Evolutionary conservation across 2,113 vertebrate species (phyloP), one percentile per base, ranked within the genome.

Genomic region (Phrynocephalus versicolor): DNA sequence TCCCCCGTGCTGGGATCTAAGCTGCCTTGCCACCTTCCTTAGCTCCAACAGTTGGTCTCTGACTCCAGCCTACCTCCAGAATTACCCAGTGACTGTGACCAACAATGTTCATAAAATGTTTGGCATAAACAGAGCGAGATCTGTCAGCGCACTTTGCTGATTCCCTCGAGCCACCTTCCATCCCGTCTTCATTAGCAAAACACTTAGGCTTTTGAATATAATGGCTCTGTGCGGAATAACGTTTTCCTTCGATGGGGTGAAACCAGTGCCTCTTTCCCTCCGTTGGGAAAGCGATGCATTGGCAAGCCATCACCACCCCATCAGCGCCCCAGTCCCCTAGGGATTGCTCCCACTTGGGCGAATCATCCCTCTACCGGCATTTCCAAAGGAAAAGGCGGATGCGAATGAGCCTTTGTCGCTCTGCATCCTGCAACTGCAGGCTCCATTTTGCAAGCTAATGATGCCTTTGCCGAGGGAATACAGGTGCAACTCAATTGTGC

Each of bases 111-210:
- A 1, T 82, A 86, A 87, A 45, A 83, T 2, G 21, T 45, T n/a
- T 1, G 0, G 71, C 90, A 82, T 58, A 89, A 94, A 91, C 72
- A 55, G 19, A 33, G 35, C 37, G 41, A 51, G 45, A 67, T 39
- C 45, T 60, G 67, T 0, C 21, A 88, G 74, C 80, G 81, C 64
- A 88, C 62, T 89, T 88, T 82, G 18, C 9, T 15, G 75, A 70
- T 72, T 79, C 60, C 89, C 75, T 51, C 37, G 89, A 89, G 84
- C 81, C 74, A 15, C 84, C 0, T 0, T 74, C n/a, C 3, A 87
- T 81, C 80, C n/a, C 57, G 86, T 13, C 80, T 77, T 86, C 80
- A 64, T 91, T 91, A 92, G 85, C 91, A 88, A 91, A 93, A 87
- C 88, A 75, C 78, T 86, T 88, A 57, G 37, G 5, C 39, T 27